Evolutionary conservation across 2,797 vertebrate species (phyloP).

Genomic region (Pipistrellus pygmaeus): DNA sequence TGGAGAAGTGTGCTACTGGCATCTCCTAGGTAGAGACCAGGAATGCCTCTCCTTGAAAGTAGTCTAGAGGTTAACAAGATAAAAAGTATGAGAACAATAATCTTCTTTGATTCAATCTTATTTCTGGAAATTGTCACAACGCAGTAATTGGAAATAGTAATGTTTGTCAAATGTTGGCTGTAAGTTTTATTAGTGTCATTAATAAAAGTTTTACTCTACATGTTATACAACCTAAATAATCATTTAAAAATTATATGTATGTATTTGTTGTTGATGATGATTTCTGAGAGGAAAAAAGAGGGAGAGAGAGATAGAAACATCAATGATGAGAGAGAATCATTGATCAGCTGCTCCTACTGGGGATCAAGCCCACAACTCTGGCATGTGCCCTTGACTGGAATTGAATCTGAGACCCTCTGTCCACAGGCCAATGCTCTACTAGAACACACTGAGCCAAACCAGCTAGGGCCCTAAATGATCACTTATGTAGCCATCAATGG

Average conservation of each 20-base stretch:
- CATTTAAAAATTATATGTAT: background rate
- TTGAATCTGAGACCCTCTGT: no score
- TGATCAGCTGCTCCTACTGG: no score
- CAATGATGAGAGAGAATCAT: no score
- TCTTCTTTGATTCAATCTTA: background rate
- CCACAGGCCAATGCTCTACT: no score
- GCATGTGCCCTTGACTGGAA: no score
- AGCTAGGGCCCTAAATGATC: no score
- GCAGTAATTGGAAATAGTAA: background rate
- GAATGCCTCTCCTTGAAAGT: background rate
- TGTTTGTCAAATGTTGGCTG: background rate
- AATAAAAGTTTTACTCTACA: background rate
- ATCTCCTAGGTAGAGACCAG: background rate
- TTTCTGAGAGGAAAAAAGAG: no score
- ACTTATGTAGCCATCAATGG: background rate
- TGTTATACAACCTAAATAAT: background rate
- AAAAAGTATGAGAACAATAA: background rate
- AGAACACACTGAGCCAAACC: no score
- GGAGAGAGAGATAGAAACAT: no score
- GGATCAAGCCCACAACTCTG: no score
- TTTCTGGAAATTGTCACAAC: background rate
- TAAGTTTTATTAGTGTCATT: constrained; percentile 7
- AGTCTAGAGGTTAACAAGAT: no score
- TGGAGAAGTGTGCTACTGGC: background rate
- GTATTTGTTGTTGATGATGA: no score